Base-by-base conservation (phyloP, 2,113 vertebrate species). In the Cavia aperea region DNA sequence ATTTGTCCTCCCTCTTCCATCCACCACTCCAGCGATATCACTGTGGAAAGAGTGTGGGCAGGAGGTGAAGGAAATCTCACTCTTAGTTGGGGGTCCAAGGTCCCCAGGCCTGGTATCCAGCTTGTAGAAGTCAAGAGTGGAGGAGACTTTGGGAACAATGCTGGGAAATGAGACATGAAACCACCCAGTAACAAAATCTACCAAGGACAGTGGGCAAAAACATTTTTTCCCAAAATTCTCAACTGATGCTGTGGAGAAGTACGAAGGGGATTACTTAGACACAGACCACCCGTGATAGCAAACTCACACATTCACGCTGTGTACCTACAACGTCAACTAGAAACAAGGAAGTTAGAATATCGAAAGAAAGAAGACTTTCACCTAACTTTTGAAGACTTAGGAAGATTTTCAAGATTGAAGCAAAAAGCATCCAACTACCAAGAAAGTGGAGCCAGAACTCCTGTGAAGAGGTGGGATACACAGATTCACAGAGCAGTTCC, bases 61-160 rank as follows among this genome's bases (percentile, higher is more conserved):
- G 23, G 18, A n/a, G n/a, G 19, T 2, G 46, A 62, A 92, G 60
- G 1, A 51, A 88, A 19, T 66, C 46, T 39, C 21, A 85, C 21
- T 29, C 49, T 65, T 21, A 63, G 18, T 10, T 4, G 33, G 19
- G 4, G 7, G 4, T 31, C 31, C 0, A 24, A 88, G 21, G 49
- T 51, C 24, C 66, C 33, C 4, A 0, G 5, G 43, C 13, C 63
- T 65, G 7, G 26, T 0, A 0, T 1, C 31, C 2, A 24, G 21
- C 18, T 82, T 14, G 56, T 23, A 23, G 9, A 43, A 66, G 43
- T 81, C 24, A 46, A 65, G 51, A 60, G 36, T 39, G 8, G 70
- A 81, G 23, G 23, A 19, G 14, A 77, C 70, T n/a, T 51, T 51
- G 24, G 72, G 18, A 78, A 18, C 10, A 26, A 62, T 49, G 12